Conservation (phyloP, 2,113 vertebrate genomes). For the Macquaria ambigua region DNA sequence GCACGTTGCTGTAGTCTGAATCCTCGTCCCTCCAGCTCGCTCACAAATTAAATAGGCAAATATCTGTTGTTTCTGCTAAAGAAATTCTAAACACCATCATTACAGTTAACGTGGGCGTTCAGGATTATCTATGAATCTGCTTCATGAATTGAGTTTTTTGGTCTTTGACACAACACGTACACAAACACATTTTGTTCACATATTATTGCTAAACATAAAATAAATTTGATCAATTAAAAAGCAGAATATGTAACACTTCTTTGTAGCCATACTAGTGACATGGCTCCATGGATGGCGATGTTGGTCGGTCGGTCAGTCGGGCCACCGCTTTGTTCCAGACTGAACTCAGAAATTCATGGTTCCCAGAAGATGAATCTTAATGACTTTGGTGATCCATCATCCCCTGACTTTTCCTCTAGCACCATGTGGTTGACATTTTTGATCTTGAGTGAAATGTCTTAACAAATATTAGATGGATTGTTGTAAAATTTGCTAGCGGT, state of each 20-base stretch:
- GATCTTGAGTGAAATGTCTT: no score
- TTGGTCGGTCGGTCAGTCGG: no score
- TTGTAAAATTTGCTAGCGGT: no score
- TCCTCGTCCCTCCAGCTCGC: neutral
- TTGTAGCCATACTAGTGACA: neutral
- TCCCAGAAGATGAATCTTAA: neutral
- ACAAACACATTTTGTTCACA: neutral
- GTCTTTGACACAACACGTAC: neutral
- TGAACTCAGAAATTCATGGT: neutral
- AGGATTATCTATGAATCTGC: neutral
- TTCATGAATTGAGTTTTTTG: neutral
- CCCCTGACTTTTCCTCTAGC: neutral
- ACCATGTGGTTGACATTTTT: no score
- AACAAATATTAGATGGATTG: neutral
- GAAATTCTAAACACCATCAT: neutral
- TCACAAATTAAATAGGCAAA: neutral
- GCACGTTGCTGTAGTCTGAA: constrained; percentile 3
- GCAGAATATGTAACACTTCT: neutral
- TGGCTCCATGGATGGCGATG: no score
- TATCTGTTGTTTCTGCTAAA: neutral
- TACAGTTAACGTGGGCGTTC: neutral
- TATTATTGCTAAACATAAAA: neutral
- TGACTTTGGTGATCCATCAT: neutral
- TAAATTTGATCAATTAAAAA: neutral
- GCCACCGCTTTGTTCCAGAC: no score